phyloP scores from a whole-genome alignment of 2,113 vertebrate species.

The Carassius carassius region DNA sequence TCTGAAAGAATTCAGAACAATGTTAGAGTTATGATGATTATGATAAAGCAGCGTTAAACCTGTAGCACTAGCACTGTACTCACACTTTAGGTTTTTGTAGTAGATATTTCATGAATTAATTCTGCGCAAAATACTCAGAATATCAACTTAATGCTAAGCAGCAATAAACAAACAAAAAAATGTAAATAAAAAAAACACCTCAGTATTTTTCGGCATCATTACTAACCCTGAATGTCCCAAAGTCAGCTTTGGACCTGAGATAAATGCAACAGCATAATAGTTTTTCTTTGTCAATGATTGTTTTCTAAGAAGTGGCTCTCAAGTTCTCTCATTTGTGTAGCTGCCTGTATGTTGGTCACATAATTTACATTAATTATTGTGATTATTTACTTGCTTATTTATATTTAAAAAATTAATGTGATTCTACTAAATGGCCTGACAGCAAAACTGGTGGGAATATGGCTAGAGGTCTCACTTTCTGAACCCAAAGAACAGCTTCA shows the following conservation, averaged over 20 bases:
- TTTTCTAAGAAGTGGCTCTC: constrained; percentile 9
- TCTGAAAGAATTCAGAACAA: constrained; percentile 19
- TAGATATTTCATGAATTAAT: constrained; percentile 20
- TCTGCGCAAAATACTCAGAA: constrained; percentile 13
- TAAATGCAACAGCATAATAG: constrained; percentile 63
- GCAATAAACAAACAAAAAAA: constrained; percentile 21
- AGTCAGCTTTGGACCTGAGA: constrained; percentile 72
- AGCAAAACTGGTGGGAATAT: constrained; percentile 26
- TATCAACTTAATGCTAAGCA: constrained; percentile 22
- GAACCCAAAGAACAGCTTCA: constrained; percentile 2
- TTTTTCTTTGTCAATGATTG: constrained; percentile 37
- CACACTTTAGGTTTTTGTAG: not conserved
- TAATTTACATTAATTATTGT: not conserved
- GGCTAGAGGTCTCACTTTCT: constrained; percentile 18
- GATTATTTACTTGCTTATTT: constrained; percentile 12
- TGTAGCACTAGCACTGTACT: constrained; percentile 52
- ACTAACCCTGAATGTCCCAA: constrained; percentile 62
- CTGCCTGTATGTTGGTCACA: constrained; percentile 33
- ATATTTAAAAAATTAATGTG: not conserved
- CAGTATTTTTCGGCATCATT: constrained; percentile 29
- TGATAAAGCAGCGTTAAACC: constrained; percentile 33
- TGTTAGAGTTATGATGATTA: constrained; percentile 10
- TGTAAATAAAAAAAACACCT: constrained; percentile 19
- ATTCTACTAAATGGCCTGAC: constrained; percentile 4
- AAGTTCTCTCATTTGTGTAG: constrained; percentile 28